Evolutionary conservation across 2,797 vertebrate species (phyloP).

Genomic region (Anguilla anguilla): DNA sequence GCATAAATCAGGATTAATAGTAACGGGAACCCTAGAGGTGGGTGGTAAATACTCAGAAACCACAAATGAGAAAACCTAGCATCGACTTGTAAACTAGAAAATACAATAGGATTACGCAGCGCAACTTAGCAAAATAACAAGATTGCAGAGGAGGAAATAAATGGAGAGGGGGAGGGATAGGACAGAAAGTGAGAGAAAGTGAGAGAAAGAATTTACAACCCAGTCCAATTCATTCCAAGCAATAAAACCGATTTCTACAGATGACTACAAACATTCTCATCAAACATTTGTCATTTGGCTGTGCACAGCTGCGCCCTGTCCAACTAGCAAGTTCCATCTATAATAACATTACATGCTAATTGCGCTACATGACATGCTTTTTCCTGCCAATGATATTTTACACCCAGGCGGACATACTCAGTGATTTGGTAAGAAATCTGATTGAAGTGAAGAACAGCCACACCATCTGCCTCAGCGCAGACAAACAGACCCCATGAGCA

Average conservation of each 20-base stretch:
- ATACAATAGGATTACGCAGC: neutral
- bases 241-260: neutral
- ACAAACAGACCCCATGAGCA: neutral
- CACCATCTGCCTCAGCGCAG: slow-evolving; percentile 33
- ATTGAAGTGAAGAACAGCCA: neutral
- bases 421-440: neutral
- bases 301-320: neutral
- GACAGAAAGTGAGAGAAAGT: neutral
- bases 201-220: neutral
- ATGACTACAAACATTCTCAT: neutral
- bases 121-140: slow-evolving; percentile 34
- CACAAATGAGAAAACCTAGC: neutral
- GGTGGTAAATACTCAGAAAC: neutral
- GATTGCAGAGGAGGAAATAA: slow-evolving; percentile 56
- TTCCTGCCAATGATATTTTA: slow-evolving; percentile 42
- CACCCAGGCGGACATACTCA: neutral
- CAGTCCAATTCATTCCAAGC: neutral
- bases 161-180: neutral
- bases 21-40: neutral
- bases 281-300: neutral
- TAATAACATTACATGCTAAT: slow-evolving; percentile 3
- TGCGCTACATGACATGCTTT: slow-evolving; percentile 15
- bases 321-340: neutral
- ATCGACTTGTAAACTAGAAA: neutral
- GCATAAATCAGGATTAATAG: neutral